Conservation (phyloP, 2,888 invertebrate genomes). For the Thalpophila matura region DNA sequence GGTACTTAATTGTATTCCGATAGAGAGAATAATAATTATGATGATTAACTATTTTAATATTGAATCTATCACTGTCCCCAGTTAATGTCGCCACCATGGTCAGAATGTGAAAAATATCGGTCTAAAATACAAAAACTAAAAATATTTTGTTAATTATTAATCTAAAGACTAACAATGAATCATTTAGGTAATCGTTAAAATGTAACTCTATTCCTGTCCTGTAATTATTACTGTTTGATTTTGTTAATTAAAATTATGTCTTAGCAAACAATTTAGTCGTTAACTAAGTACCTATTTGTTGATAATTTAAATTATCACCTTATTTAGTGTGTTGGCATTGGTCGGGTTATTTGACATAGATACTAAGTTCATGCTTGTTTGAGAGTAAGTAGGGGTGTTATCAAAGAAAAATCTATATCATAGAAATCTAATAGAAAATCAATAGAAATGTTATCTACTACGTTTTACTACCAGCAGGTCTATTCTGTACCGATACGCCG, state of each 20-base stretch:
- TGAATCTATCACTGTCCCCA: too few species aligned
- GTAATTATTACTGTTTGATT: slow-evolving; percentile 7
- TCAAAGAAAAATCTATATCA: neutral
- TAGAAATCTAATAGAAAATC: neutral
- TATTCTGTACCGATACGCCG: too few species aligned
- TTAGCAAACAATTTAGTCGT: slow-evolving; percentile 15
- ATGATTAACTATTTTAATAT: too few species aligned
- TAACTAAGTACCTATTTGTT: slow-evolving; percentile 6
- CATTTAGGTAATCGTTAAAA: slow-evolving; percentile 1
- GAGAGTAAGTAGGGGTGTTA: neutral
- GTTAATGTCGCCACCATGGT: neutral
- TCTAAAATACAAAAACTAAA: slow-evolving; percentile 7
- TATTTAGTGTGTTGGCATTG: neutral
- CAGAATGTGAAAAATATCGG: slow-evolving; percentile 2
- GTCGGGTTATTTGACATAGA: slow-evolving; percentile 15
- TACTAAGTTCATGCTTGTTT: neutral
- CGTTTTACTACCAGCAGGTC: too few species aligned
- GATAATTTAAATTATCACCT: slow-evolving; percentile 8
- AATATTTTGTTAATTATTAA: neutral
- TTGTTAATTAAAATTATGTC: slow-evolving; percentile 2
- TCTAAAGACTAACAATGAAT: neutral
- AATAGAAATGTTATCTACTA: too few species aligned
- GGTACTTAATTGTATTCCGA: too few species aligned
- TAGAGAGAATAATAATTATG: too few species aligned
- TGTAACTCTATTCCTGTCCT: slow-evolving; percentile 16